Base-by-base conservation (phyloP, 2,888 invertebrate genomes). In the Eupithecia exiguata region DNA sequence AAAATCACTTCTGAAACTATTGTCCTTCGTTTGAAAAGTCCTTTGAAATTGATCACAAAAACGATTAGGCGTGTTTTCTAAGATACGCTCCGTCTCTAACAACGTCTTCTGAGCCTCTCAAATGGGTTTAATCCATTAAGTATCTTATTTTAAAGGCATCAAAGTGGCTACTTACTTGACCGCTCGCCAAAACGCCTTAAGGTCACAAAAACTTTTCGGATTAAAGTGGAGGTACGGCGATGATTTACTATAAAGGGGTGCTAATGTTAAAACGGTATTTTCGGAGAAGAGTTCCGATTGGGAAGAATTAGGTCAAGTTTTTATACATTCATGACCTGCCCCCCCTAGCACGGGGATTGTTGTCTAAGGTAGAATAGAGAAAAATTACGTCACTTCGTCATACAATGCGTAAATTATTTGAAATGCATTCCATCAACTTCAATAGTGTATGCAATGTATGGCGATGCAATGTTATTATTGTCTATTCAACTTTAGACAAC, bases 141-240 rank as follows among this genome's bases (percentile, higher is more conserved):
- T 40, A 40, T 66, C 38, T 66, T 25, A 66, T 66, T 66, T 21
- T 43, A 66, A 43, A 40, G 21, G 65, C 65, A n/a, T 36, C 21
- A 65, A 65, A 38, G 65, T 43, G 66, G 66, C 21, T 66, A 61
- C 58, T 66, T 35, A 25, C 21, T 49, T 70, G 70, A 70, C 40
- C 69, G 63, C 70, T 14, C 66, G 18, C 21, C 58, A n/a, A 63
- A 70, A 36, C 7, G 36, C 43, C 63, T 38, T 53, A 36, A 66
- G 65, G 53, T 70, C 25, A 49, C 63, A 66, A 68, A 71, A 72
- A 72, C 62, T 72, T 72, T 67, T 25, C 25, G 49, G 68, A 72
- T 72, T 68, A 72, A 35, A 66, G n/a, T 40, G 35, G 21, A 25
- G 40, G 14, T 6, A 40, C 7, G 38, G 40, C 35, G 35, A 30